Conservation (phyloP, 2,797 vertebrate genomes). For the Eutrigla gurnardus region DNA sequence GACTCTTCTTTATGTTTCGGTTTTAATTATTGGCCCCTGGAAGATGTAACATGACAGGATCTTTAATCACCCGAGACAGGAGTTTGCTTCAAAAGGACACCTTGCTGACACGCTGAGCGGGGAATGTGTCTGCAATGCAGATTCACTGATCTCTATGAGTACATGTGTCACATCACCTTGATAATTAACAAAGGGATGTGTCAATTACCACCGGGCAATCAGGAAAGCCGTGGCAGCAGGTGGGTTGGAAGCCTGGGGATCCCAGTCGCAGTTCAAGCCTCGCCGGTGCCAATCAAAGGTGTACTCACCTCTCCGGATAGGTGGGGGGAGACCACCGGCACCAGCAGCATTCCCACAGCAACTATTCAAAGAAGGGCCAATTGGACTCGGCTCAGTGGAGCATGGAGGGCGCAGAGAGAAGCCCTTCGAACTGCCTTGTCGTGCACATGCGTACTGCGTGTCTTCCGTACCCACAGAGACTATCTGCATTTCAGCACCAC, state of each 20-base stretch:
- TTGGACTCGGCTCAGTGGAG: conserved; percentile 76
- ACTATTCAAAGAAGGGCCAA: conserved; percentile 76
- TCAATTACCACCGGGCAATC: conserved; percentile 76
- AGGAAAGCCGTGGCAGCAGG: conserved; percentile 66
- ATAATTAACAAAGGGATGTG: conserved; percentile 80
- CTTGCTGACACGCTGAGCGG: conserved; percentile 76
- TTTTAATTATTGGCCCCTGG: conserved; percentile 86
- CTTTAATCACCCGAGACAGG: conserved; percentile 80
- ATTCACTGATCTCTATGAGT: conserved; percentile 76
- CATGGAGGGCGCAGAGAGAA: conserved; percentile 63
- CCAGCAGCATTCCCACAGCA: conserved; percentile 62
- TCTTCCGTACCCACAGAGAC: conserved; percentile 49
- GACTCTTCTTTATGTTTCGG: conserved; percentile 80
- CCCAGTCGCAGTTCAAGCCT: conserved; percentile 42
- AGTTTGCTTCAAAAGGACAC: conserved; percentile 81
- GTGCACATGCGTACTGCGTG: conserved; percentile 55
- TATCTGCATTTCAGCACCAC: conserved; percentile 48
- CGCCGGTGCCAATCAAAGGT: conserved; percentile 60
- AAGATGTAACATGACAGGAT: conserved; percentile 80
- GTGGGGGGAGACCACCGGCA: conserved; percentile 28
- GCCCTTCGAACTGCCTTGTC: conserved; percentile 28
- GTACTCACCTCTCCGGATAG: conserved; percentile 45
- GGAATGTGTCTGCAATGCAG: conserved; percentile 78
- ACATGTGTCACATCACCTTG: conserved; percentile 77
- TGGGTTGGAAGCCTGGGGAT: conserved; percentile 56